Evolutionary conservation across 2,888 invertebrate genomes (phyloP).

Genomic region (Bruchidius siliquastri): DNA sequence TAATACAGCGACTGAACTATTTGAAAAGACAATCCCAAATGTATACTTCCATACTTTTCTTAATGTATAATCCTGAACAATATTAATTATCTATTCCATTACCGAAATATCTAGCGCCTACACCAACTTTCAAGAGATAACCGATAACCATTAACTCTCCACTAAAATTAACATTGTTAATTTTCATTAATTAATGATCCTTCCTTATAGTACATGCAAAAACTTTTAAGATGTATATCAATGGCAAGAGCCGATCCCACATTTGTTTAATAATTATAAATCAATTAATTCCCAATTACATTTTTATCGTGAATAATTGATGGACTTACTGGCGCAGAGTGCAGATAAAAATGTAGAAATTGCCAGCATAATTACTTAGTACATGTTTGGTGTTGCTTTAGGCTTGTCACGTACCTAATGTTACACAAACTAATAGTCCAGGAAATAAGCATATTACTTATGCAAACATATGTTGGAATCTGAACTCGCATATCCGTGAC

Average conservation of each 20-base stretch:
- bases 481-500: too few relatives aligned
- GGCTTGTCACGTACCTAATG: neutral
- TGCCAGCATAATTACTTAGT: neutral
- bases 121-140: neutral
- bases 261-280: neutral
- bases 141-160: neutral
- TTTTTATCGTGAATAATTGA: neutral
- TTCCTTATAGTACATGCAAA: neutral
- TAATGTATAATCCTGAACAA: neutral
- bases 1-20: neutral
- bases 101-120: neutral
- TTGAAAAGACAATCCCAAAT: neutral
- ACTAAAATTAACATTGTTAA: constrained; percentile 1
- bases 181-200: constrained; percentile 1
- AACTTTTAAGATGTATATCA: constrained; percentile 1
- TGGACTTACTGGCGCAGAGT: neutral
- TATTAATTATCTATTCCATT: constrained; percentile 3
- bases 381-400: neutral
- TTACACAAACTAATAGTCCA: neutral
- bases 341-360: neutral
- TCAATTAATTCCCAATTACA: neutral
- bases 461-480: too few relatives aligned
- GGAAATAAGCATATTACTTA: too few relatives aligned
- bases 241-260: neutral
- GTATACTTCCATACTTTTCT: neutral